phyloP scores from a whole-genome alignment of 2,797 vertebrate genomes.

The Cygnus olor region DNA sequence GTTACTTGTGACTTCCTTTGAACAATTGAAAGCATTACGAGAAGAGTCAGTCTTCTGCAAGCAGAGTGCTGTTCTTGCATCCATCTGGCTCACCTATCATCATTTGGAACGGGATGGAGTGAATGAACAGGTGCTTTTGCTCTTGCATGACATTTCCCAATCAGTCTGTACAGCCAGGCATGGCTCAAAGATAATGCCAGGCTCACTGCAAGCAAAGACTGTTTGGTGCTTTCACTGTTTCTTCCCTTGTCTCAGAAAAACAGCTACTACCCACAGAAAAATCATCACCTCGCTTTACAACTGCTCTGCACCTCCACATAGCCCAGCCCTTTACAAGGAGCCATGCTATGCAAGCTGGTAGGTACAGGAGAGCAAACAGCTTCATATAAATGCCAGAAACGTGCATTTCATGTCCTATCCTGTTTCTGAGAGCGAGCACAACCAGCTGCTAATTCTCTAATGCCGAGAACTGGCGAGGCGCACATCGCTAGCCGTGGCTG shows the following conservation, averaged over 20 bases:
- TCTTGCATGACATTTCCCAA: neutral
- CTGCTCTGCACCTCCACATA: rapidly evolving
- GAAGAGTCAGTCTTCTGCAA: neutral
- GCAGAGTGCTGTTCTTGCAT: neutral
- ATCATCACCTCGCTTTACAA: rapidly evolving
- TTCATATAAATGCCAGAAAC: rapidly evolving
- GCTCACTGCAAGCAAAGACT: neutral
- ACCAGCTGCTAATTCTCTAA: neutral
- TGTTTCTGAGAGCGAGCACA: neutral
- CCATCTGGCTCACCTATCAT: neutral
- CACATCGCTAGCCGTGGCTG: neutral
- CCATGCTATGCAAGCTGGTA: rapidly evolving
- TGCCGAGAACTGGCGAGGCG: neutral
- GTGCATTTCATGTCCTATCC: rapidly evolving
- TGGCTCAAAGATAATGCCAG: neutral
- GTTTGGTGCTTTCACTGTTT: neutral
- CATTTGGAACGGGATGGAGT: neutral
- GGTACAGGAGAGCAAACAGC: rapidly evolving
- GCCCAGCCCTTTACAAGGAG: neutral
- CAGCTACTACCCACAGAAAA: neutral
- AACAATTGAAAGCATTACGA: neutral
- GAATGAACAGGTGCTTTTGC: neutral
- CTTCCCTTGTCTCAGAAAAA: neutral
- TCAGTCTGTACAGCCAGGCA: neutral
- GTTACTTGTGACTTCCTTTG: neutral